Evolutionary conservation across 1,140 invertebrate species (phyloP).

Genomic region (Drosophila simulans): DNA sequence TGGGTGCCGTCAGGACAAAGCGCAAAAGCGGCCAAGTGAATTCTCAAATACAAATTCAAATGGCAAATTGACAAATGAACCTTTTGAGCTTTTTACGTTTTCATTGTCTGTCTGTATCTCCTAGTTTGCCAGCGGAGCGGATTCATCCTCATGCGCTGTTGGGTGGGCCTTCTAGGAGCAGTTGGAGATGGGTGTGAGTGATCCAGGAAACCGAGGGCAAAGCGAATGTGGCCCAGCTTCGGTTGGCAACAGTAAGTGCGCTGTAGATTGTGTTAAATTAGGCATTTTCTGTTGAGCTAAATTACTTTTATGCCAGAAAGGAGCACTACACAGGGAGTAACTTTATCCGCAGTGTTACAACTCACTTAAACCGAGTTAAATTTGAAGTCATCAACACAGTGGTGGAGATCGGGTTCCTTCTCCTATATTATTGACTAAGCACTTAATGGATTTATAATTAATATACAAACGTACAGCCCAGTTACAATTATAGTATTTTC

Average conservation of each 20-base stretch:
- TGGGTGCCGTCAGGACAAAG: conserved; percentile 57
- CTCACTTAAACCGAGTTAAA: not conserved
- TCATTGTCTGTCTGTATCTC: conserved; percentile 61
- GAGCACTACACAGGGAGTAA: not conserved
- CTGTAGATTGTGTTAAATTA: conserved; percentile 44
- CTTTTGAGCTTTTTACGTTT: conserved; percentile 80
- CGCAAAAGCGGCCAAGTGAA: conserved; percentile 81
- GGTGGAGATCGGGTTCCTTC: no score
- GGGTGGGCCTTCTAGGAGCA: not conserved
- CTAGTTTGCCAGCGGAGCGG: conserved; percentile 15
- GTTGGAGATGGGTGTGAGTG: not conserved
- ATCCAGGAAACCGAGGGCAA: conserved; percentile 17
- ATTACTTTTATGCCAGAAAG: conserved; percentile 22
- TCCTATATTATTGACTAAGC: no score
- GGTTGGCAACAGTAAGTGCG: conserved; percentile 22
- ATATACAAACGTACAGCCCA: not conserved
- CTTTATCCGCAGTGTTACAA: not conserved
- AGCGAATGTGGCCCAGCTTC: conserved; percentile 12
- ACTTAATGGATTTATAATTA: no score
- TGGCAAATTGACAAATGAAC: conserved; percentile 83
- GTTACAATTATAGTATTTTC: not conserved
- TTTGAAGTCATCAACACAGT: not conserved
- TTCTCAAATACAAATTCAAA: conserved; percentile 82
- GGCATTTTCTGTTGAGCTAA: conserved; percentile 31
- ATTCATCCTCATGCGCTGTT: conserved; percentile 9